phyloP scores from a whole-genome alignment of 1,140 invertebrate genomes.

The Zaprionus camerounensis region DNA sequence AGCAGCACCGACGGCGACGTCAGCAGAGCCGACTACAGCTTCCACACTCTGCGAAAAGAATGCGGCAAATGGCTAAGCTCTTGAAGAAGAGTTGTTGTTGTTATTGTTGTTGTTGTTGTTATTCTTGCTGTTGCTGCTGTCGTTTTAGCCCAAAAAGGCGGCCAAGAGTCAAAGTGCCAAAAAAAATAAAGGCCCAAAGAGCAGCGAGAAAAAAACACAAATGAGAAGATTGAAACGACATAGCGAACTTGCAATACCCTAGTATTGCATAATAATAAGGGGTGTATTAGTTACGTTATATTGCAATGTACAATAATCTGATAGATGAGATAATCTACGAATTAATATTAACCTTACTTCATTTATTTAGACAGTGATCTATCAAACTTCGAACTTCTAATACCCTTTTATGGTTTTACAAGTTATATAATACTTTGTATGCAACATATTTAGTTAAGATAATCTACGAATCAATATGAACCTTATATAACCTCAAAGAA shows the following conservation, averaged over 20 bases:
- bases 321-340: too few species aligned
- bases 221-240: constrained; percentile 40
- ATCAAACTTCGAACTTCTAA: too few species aligned
- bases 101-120: constrained; percentile 32
- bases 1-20: not conserved
- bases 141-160: constrained; percentile 50
- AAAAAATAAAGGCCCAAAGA: constrained; percentile 42
- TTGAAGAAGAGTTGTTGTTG: constrained; percentile 18
- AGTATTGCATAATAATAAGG: not conserved
- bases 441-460: too few species aligned
- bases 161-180: constrained; percentile 60
- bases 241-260: not conserved
- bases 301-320: too few species aligned
- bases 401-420: too few species aligned
- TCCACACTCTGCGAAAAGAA: constrained; percentile 51
- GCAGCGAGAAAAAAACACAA: constrained; percentile 50
- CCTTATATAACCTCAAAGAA: too few species aligned
- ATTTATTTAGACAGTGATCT: too few species aligned
- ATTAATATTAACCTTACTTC: too few species aligned
- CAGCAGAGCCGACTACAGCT: constrained; percentile 9
- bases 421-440: too few species aligned
- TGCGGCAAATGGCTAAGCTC: constrained; percentile 55
- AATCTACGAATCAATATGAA: too few species aligned
- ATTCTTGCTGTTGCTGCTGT: constrained; percentile 38
- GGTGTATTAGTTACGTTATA: not conserved